Percentiles rank a stretch among this genome's conserved stretches.
Evolutionary conservation across 2,113 vertebrate species (phyloP).

Genomic region (Ciconia stormi): DNA sequence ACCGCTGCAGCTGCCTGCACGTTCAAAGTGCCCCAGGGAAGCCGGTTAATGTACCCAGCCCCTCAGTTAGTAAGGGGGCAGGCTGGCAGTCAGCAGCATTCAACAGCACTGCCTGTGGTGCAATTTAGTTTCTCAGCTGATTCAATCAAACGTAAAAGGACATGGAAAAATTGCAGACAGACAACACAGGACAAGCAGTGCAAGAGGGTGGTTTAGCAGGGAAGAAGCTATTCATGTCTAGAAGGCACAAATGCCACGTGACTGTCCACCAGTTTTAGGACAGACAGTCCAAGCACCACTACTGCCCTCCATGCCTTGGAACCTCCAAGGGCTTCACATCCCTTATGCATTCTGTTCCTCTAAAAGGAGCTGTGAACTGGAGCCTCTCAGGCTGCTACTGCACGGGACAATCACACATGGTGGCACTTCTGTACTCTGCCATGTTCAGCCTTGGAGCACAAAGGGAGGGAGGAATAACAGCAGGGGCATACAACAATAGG

Average conservation of each 20-base stretch:
- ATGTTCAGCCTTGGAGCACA: fast-evolving
- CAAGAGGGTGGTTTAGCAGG: neutral
- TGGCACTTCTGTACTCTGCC: neutral
- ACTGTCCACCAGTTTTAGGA: neutral
- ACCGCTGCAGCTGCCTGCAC: neutral
- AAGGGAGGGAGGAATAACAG: neutral
- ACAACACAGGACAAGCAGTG: neutral
- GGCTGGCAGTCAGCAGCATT: neutral
- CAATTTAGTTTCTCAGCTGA: neutral
- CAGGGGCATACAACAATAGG: neutral
- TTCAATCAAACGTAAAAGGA: neutral
- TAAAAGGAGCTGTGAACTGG: neutral
- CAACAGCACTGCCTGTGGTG: neutral
- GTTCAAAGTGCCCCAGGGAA: neutral
- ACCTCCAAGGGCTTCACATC: neutral
- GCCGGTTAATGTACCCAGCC: neutral
- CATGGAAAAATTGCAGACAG: neutral
- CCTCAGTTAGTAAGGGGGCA: neutral
- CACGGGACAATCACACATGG: fast-evolving
- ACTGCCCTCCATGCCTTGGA: neutral
- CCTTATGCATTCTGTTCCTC: neutral
- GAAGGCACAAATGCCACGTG: neutral
- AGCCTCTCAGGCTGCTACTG: neutral
- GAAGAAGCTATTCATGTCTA: neutral
- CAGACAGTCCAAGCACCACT: neutral